Base-by-base conservation (phyloP, 1,140 invertebrate genomes). In the Euura saliciscinereae region DNA sequence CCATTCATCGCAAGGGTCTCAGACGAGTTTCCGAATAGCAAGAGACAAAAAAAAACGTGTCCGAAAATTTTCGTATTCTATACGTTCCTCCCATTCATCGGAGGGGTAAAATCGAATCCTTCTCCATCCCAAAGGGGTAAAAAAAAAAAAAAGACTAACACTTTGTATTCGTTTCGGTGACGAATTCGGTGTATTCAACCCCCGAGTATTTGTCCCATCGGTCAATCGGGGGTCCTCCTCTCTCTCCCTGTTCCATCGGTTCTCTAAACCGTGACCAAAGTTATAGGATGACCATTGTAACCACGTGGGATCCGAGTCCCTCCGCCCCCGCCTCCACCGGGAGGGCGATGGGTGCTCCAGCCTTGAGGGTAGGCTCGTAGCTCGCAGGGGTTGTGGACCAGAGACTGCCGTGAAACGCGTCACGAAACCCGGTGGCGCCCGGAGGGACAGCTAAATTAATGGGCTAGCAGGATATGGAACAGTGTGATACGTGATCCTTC, bases 241-340 rank as follows among this genome's bases (percentile, higher is more conserved):
- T 71, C 69, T 69, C 69, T 74, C 65, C 46, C 73, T 51, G 51
- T 66, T 74, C 74, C 76, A 74, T 77, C 75, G 46, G 69, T 75
- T 73, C 73, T 66, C 74, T 73, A 28, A 28, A 74, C 71, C 76
- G 76, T 77, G 76, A 77, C 76, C 73, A 74, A 77, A 69, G 28
- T 28, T 28, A 77, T 77, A 71, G 73, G 75, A 77, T 74, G 66
- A 67, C 4, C 66, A 67, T 67, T 67, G 66, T 67, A 67, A 44
- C 43, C 66, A 67, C 66, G 66, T 67, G 43, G 66, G 66, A 67
- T 8, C 11, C 28, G 66, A 28, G 42, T 10, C 28, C 28, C 28
- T 28, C 28, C 28, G 1, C 28, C 28, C 28, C 28, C 28, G 28
- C 1, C 28, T 28, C 28, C 59, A 64, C 8, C 8, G 13, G 8